These are phyloP conservation scores for Hydrochoerus hydrochaeris DNA, from an alignment of 2,113 vertebrate genomes.

Conservation along the genomic window DNA sequence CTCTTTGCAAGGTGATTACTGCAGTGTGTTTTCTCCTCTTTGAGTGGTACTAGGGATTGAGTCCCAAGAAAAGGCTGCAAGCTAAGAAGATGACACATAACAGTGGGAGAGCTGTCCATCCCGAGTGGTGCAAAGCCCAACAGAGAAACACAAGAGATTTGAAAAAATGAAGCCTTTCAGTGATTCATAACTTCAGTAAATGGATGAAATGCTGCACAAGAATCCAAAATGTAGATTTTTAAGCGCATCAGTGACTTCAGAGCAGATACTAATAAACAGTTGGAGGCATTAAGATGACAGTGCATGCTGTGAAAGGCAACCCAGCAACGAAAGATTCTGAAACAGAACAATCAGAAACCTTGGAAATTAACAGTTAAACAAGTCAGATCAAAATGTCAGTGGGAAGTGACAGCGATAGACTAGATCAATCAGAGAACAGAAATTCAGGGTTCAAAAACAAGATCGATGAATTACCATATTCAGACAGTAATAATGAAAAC, in stretches of 20 bases:
- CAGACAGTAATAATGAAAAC: neutral
- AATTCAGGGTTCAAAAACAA: neutral
- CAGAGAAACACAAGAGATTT: neutral
- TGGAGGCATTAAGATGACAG: neutral
- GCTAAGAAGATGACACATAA: neutral
- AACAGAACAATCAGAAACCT: neutral
- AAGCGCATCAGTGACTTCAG: neutral
- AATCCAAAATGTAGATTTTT: neutral
- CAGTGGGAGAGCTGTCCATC: neutral
- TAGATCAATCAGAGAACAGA: neutral
- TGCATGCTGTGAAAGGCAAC: neutral
- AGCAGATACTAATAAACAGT: neutral
- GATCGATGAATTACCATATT: neutral
- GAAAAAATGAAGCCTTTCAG: neutral
- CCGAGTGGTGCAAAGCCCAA: neutral
- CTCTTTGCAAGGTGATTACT: neutral
- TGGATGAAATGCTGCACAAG: neutral
- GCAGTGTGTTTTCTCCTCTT: neutral
- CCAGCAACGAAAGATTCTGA: neutral
- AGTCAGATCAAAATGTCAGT: neutral
- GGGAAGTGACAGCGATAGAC: neutral
- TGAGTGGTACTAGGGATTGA: neutral
- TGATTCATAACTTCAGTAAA: neutral
- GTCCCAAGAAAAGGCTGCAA: neutral
- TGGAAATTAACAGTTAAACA: neutral